A percentile compares a stretch with the other conserved stretches of the same genome.
phyloP scores from a whole-genome alignment of 64 coral and sea anemone genomes.

The Montipora foliosa region DNA sequence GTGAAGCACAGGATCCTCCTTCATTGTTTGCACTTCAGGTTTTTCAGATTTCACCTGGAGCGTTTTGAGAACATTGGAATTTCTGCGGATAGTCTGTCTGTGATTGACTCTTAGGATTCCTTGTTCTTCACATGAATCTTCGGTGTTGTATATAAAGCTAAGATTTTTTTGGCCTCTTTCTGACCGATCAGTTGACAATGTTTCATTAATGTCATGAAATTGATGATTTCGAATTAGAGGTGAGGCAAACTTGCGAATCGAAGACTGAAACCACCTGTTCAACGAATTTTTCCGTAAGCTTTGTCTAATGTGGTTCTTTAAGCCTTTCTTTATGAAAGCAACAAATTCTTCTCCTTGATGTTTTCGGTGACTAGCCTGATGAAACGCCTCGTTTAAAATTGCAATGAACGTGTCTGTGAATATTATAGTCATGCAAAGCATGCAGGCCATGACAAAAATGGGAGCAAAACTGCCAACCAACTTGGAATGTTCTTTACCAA shows the following conservation, averaged over 20 bases:
- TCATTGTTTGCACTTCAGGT: not conserved
- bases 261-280: not conserved
- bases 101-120: no score
- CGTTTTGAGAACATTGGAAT: not conserved
- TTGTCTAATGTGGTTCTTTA: not conserved
- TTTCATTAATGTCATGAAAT: not conserved
- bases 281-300: not conserved
- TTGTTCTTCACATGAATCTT: not conserved
- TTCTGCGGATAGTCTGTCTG: not conserved
- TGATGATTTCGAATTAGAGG: not conserved
- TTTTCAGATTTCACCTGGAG: not conserved
- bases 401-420: conserved; percentile 33
- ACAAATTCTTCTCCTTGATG: not conserved
- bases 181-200: not conserved
- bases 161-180: not conserved
- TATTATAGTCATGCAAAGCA: conserved; percentile 10
- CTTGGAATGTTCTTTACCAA: conserved; percentile 22
- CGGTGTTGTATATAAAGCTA: not conserved
- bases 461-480: not conserved
- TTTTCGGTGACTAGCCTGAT: not conserved
- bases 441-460: conserved; percentile 11
- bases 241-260: not conserved
- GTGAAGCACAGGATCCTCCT: not conserved
- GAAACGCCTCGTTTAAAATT: conserved; percentile 11
- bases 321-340: not conserved